Conservation (phyloP, 2,888 invertebrate species). For the Atethmia centrago region DNA sequence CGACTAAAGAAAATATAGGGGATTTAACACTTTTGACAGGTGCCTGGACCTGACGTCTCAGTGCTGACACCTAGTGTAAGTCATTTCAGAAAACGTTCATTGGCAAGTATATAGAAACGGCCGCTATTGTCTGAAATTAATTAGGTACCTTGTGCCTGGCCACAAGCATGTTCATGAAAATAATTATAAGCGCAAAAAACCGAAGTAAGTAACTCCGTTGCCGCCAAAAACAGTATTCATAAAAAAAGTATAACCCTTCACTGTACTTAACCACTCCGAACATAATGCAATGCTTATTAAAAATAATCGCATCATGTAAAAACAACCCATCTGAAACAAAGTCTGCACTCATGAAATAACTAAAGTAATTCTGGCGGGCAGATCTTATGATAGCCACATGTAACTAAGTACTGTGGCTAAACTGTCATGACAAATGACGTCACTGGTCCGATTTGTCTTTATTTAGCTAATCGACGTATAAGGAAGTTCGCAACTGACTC, state of each 20-base stretch:
- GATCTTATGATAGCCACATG: conserved; percentile 52
- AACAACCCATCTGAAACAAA: conserved; percentile 7
- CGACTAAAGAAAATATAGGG: no score
- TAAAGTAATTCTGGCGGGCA: conserved; percentile 34
- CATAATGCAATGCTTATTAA: conserved; percentile 6
- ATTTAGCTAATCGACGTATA: conserved; percentile 61
- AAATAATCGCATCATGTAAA: not conserved
- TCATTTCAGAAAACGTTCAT: no score
- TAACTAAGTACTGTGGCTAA: conserved; percentile 23
- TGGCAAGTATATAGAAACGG: not conserved
- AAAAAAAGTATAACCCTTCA: not conserved
- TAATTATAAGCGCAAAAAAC: not conserved
- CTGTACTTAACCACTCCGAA: not conserved
- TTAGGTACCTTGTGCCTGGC: not conserved
- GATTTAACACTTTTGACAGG: no score
- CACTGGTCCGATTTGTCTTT: conserved; percentile 48
- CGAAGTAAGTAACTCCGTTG: not conserved
- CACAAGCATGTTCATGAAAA: not conserved
- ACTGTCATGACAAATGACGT: conserved; percentile 56
- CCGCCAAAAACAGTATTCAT: not conserved
- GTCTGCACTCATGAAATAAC: conserved; percentile 34
- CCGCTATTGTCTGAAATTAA: not conserved
- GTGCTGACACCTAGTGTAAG: no score
- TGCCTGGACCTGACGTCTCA: no score
- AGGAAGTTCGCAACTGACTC: conserved; percentile 59